phyloP scores from a whole-genome alignment of 2,113 vertebrate species.

The Deroptyus accipitrinus region DNA sequence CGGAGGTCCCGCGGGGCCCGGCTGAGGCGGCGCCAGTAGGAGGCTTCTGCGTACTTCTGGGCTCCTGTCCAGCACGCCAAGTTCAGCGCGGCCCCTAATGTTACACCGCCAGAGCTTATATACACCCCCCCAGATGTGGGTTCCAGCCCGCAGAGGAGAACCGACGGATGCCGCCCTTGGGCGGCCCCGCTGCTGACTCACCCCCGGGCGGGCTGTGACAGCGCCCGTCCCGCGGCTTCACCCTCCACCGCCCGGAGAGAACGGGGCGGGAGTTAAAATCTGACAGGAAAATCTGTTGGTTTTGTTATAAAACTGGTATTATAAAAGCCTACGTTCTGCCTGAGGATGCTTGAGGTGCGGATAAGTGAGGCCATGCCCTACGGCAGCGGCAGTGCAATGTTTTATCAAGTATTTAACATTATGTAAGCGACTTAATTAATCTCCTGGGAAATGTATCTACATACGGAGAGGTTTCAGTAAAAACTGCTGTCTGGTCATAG shows the following conservation, averaged over 20 bases:
- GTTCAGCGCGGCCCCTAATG: neutral
- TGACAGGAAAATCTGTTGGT: neutral
- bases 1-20: no score
- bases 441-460: neutral
- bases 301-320: neutral
- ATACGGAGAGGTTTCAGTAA: neutral
- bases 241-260: neutral
- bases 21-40: neutral
- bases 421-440: neutral
- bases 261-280: fast-evolving
- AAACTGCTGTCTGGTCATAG: neutral
- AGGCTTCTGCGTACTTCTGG: fast-evolving
- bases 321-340: neutral
- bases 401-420: neutral
- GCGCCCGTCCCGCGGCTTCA: neutral
- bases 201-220: neutral
- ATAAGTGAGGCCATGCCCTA: neutral
- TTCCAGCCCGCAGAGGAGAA: neutral
- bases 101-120: no score
- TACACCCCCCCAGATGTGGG: fast-evolving
- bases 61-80: fast-evolving
- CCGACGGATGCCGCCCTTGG: neutral
- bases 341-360: neutral
- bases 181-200: neutral
- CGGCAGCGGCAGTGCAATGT: fast-evolving